Evolutionary conservation across 2,888 invertebrate genomes (phyloP).

Genomic region (Drosophila paracracens): DNA sequence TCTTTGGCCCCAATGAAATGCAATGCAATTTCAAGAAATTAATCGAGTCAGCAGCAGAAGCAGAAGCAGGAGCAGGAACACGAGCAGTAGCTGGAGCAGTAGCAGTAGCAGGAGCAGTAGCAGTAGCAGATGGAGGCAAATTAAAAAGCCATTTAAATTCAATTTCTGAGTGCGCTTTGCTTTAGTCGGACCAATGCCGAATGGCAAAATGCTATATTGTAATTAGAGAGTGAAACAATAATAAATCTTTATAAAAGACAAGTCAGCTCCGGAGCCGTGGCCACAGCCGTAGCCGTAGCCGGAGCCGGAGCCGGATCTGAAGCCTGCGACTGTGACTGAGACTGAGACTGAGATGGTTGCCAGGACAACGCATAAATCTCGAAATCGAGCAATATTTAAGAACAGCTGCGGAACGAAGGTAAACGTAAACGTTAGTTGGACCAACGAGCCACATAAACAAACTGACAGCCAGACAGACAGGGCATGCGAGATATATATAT

Average conservation of each 20-base stretch:
- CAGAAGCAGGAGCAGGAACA: neutral
- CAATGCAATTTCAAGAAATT: conserved; percentile 56
- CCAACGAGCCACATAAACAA: conserved; percentile 28
- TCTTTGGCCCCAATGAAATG: conserved; percentile 45
- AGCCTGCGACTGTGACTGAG: conserved; percentile 1
- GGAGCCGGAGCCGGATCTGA: neutral
- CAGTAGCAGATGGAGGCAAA: conserved; percentile 39
- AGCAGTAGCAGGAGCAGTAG: neutral
- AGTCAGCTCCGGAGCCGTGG: conserved; percentile 5
- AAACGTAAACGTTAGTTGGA: conserved; percentile 6
- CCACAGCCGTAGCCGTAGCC: neutral
- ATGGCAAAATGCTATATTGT: conserved; percentile 65
- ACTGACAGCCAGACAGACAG: neutral
- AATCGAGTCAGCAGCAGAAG: conserved; percentile 50
- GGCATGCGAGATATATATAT: neutral
- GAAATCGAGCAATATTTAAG: conserved; percentile 57
- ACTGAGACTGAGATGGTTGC: conserved; percentile 26
- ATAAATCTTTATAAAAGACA: conserved; percentile 74
- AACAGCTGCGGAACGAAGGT: conserved; percentile 36
- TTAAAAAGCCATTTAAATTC: conserved; percentile 78
- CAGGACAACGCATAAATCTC: conserved; percentile 70
- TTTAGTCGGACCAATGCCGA: conserved; percentile 26
- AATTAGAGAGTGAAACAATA: conserved; percentile 66
- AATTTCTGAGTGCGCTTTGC: conserved; percentile 60
- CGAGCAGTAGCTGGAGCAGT: neutral